Conservation (phyloP, 2,888 invertebrate species). For the Brachypterus glaber region DNA sequence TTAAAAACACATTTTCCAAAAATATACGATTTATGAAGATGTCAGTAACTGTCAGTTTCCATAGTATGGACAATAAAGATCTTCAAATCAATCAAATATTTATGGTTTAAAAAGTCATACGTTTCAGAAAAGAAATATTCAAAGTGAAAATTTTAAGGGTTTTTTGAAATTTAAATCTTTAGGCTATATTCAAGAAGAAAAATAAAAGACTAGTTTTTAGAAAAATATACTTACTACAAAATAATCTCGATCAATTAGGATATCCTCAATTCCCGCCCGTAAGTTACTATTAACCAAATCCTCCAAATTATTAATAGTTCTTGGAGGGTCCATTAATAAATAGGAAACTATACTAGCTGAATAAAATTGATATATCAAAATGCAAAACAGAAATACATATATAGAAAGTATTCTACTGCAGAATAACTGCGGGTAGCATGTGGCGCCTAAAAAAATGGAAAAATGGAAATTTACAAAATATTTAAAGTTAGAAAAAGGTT, state of each 20-base stretch:
- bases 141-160: too few relatives aligned
- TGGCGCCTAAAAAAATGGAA: conserved; percentile 27
- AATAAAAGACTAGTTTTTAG: conserved; percentile 4
- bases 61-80: too few relatives aligned
- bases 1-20: too few relatives aligned
- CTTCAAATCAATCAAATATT: too few relatives aligned
- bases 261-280: conserved; percentile 54
- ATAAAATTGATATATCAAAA: conserved; percentile 59
- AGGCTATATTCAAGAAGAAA: too few relatives aligned
- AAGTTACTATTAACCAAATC: conserved; percentile 52
- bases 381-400: conserved; percentile 42
- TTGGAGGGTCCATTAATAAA: conserved; percentile 51
- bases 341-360: conserved; percentile 61
- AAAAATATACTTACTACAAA: conserved; percentile 44
- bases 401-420: conserved; percentile 30
- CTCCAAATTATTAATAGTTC: conserved; percentile 49
- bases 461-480: too few relatives aligned
- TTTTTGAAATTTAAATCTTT: too few relatives aligned
- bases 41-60: too few relatives aligned
- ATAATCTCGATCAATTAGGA: conserved; percentile 52
- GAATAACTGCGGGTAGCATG: conserved; percentile 25
- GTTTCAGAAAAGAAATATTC: too few relatives aligned
- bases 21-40: too few relatives aligned
- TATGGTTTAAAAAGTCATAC: too few relatives aligned
- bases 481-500: too few relatives aligned